phyloP scores from a whole-genome alignment of 2,113 vertebrate genomes.

The Actenoides lindsayi region DNA sequence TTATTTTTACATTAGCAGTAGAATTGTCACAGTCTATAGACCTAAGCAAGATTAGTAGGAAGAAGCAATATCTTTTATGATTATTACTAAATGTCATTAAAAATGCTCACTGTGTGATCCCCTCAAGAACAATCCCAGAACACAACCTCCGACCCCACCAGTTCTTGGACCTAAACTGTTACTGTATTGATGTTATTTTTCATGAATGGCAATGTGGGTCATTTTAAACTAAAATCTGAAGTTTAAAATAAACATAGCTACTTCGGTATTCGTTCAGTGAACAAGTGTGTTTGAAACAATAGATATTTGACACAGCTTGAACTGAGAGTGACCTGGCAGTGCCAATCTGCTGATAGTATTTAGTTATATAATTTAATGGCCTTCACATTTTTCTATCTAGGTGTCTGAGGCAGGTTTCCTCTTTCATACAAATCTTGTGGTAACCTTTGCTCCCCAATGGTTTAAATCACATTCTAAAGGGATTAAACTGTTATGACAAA shows the following conservation, averaged over 20 bases:
- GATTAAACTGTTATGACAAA: slow-evolving; percentile 85
- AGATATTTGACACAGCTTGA: slow-evolving; percentile 43
- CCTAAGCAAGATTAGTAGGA: background rate
- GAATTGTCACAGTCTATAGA: background rate
- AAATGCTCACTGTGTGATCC: background rate
- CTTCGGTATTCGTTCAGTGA: background rate
- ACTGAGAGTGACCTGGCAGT: slow-evolving; percentile 60
- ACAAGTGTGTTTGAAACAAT: background rate
- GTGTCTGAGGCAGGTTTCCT: slow-evolving; percentile 71
- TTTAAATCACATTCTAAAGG: slow-evolving; percentile 83
- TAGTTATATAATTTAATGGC: slow-evolving; percentile 69
- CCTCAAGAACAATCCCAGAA: background rate
- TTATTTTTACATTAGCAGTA: background rate
- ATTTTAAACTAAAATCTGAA: background rate
- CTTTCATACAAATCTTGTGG: slow-evolving; percentile 71
- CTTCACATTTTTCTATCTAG: slow-evolving; percentile 71
- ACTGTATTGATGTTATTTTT: background rate
- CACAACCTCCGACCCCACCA: background rate
- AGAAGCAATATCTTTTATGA: background rate
- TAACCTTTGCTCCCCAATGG: slow-evolving; percentile 73
- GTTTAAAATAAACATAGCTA: background rate
- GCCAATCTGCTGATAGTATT: slow-evolving; percentile 45
- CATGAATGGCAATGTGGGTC: background rate
- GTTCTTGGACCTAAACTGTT: background rate
- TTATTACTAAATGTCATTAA: background rate